Percentiles rank a stretch among this genome's conserved stretches.
These are phyloP conservation scores for Heteromurus nitidus DNA, from an alignment of 2,888 invertebrate species.

Conservation along the genomic window DNA sequence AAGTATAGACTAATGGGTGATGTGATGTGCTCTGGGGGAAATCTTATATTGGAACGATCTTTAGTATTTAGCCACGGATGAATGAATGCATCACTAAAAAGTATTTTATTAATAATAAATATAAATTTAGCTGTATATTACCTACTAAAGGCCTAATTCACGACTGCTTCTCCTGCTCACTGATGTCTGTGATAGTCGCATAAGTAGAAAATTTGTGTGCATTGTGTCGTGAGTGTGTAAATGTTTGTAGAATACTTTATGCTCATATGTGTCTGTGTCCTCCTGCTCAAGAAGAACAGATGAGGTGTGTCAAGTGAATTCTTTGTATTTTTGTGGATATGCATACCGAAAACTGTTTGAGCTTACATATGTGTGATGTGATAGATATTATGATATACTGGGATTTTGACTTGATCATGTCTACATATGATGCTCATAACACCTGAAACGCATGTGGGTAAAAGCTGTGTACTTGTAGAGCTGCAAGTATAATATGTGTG, in stretches of 20 bases:
- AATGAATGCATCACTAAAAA: background rate
- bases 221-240: background rate
- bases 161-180: slow-evolving; percentile 12
- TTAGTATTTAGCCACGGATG: background rate
- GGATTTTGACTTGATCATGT: too few relatives aligned
- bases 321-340: slow-evolving; percentile 21
- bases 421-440: too few relatives aligned
- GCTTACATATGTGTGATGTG: too few relatives aligned
- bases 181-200: slow-evolving; percentile 14
- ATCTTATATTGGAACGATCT: too few relatives aligned
- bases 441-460: too few relatives aligned
- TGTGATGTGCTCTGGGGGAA: too few relatives aligned
- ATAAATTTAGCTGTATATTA: slow-evolving; percentile 36
- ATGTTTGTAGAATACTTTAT: background rate
- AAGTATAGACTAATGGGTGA: too few relatives aligned
- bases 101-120: slow-evolving; percentile 21
- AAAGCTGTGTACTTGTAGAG: too few relatives aligned
- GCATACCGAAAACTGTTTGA: too few relatives aligned
- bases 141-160: slow-evolving; percentile 47
- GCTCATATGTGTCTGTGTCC: background rate
- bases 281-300: slow-evolving; percentile 36
- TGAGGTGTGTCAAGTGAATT: slow-evolving; percentile 58
- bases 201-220: background rate
- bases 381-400: too few relatives aligned
- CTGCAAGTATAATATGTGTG: too few relatives aligned